Conservation (phyloP, 2,797 vertebrate species). For the Carcharodon carcharias region DNA sequence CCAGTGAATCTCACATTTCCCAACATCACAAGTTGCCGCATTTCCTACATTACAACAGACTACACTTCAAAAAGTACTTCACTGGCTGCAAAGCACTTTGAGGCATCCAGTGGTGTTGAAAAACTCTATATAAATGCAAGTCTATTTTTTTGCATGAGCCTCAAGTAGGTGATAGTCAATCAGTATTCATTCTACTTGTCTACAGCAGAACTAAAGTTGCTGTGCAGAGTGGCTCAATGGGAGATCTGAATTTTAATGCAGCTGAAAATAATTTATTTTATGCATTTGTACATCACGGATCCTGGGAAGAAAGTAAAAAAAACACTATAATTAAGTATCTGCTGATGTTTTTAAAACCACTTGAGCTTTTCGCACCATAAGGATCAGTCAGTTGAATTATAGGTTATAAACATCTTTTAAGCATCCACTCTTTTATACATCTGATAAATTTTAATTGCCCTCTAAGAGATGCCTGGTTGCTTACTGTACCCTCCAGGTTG, state of each 20-base stretch:
- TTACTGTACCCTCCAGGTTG: background rate
- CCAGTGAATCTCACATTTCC: background rate
- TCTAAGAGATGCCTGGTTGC: background rate
- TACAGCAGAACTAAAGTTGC: background rate
- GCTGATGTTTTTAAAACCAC: background rate
- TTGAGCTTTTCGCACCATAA: background rate
- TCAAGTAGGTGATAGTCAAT: background rate
- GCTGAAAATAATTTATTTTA: background rate
- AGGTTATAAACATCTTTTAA: background rate
- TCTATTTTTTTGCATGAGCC: too few relatives aligned
- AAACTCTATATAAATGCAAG: too few relatives aligned
- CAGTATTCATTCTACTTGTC: background rate
- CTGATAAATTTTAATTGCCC: background rate
- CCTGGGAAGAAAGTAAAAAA: background rate
- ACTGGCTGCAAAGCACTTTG: too few relatives aligned
- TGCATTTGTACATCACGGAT: background rate
- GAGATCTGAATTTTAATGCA: background rate
- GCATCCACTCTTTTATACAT: background rate
- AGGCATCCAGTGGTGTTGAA: too few relatives aligned
- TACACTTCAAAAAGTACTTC: too few relatives aligned
- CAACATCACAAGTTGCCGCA: background rate
- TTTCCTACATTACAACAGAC: too few relatives aligned
- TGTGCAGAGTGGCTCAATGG: background rate
- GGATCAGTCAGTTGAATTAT: conserved; percentile 3
- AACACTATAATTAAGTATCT: background rate